A percentile compares a stretch with the other conserved stretches of the same genome.
Evolutionary conservation across 2,797 vertebrate genomes (phyloP).

Genomic region (Eulemur rubriventer): DNA sequence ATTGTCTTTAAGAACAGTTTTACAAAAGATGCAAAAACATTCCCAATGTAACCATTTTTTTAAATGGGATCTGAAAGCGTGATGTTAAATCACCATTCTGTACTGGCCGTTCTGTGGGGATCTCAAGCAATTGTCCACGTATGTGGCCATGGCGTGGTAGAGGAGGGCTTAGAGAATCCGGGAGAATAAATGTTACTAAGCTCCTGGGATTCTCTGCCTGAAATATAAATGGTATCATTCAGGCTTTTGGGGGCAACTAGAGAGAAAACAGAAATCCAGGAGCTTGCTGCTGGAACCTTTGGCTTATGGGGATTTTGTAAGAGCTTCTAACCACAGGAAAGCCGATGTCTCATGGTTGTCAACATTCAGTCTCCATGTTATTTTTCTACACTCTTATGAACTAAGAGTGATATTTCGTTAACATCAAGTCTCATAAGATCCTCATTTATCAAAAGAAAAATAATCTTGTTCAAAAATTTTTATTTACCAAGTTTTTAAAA

Average conservation of each 20-base stretch:
- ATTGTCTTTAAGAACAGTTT: slow-evolving; percentile 62
- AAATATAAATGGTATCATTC: neutral
- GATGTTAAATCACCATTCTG: neutral
- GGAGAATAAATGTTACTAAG: neutral
- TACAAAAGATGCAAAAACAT: slow-evolving; percentile 25
- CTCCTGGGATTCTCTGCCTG: slow-evolving; percentile 7
- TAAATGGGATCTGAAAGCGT: neutral
- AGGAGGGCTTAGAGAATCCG: neutral
- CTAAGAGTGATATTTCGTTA: slow-evolving; percentile 18
- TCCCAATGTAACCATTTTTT: slow-evolving; percentile 9
- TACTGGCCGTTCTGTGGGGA: neutral
- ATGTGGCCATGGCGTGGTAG: neutral
- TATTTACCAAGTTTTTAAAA: slow-evolving; percentile 10
- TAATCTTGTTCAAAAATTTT: neutral
- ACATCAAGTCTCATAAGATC: neutral
- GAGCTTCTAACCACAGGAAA: neutral
- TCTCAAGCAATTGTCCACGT: neutral
- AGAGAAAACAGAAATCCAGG: neutral
- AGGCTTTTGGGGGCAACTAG: neutral
- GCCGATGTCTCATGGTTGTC: neutral
- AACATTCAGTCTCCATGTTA: neutral
- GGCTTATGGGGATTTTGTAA: neutral
- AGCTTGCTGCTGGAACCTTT: neutral
- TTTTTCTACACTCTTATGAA: neutral
- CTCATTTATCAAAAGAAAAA: slow-evolving; percentile 43